Base-by-base conservation (phyloP, 2,113 vertebrate genomes). In the Chaetodon auriga region DNA sequence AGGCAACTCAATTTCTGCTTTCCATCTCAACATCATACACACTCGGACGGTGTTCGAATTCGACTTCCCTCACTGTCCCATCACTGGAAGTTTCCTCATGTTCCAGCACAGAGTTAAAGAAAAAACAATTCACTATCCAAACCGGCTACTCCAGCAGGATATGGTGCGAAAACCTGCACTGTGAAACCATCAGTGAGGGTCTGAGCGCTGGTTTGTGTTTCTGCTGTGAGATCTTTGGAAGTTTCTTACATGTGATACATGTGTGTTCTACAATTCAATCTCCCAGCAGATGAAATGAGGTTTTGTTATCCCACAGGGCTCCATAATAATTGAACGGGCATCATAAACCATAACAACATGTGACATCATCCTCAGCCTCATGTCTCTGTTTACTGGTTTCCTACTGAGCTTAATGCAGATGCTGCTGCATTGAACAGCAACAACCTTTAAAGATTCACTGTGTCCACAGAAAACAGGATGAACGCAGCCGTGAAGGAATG, bases 311-410 rank as follows among this genome's bases (percentile, higher is more conserved):
- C 66, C 55, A 48, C 60, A 25, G 65, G 72, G 68, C 63, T 72
- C 18, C 6, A 57, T 49, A 5, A 66, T 74, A 76, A 79, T 57
- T 54, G 53, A 83, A 74, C 10, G 1, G n/a, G 18, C 46, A 53
- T 78, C 80, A 49, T 57, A 46, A 73, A 76, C 49, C 30, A 15
- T 36, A 55, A 55, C 74, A 72, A 78, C 19, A 80, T 51, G 55
- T 79, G 82, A 83, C 69, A 79, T 79, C 70, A 76, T 68, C n/a
- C 6, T 38, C 63, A 57, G 12, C n/a, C 66, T 85, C 60, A 23
- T 7, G 35, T 78, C 54, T 48, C 64, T 72, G 68, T 74, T 71
- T 55, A 83, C 68, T 63, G 13, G 38, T 63, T 69, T 45, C 25
- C 25, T 30, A 38, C 72, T 43, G 77, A 65, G 54, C 23, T 62